phyloP scores from a whole-genome alignment of 2,113 vertebrate species.

The Tragelaphus buxtoni region DNA sequence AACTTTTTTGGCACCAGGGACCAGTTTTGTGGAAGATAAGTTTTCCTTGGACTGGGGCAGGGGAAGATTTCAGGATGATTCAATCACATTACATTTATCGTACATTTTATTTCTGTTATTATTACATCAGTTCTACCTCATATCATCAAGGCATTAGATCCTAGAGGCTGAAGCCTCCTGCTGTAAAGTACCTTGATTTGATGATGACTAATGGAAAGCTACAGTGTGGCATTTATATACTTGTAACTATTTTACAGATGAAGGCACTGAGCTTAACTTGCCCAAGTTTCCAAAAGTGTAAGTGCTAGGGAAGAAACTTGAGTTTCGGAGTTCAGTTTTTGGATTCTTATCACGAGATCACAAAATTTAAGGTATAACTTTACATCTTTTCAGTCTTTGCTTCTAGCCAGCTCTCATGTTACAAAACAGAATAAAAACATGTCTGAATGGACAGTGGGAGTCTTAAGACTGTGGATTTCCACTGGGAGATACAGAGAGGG shows the following conservation, averaged over 20 bases:
- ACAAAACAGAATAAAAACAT: background rate
- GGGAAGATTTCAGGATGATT: background rate
- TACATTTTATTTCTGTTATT: background rate
- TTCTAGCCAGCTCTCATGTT: background rate
- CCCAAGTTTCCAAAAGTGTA: background rate
- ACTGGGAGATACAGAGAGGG: background rate
- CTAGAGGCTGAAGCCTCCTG: background rate
- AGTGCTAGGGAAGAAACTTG: background rate
- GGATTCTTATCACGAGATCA: background rate
- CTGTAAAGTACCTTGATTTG: background rate
- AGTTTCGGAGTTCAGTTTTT: background rate
- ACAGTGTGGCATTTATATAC: background rate
- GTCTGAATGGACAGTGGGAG: rapidly evolving
- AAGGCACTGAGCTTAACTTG: background rate
- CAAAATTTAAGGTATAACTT: background rate
- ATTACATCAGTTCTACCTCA: background rate
- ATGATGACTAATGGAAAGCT: background rate
- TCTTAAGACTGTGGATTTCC: background rate
- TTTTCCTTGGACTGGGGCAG: background rate
- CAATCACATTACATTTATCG: background rate
- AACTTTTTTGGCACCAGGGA: background rate
- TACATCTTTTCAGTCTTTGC: background rate
- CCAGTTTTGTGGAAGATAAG: background rate
- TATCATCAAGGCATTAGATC: background rate
- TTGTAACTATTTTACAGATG: background rate